These are phyloP conservation scores for Chirona hameri DNA, from an alignment of 2,888 invertebrate species.

Conservation along the genomic window DNA sequence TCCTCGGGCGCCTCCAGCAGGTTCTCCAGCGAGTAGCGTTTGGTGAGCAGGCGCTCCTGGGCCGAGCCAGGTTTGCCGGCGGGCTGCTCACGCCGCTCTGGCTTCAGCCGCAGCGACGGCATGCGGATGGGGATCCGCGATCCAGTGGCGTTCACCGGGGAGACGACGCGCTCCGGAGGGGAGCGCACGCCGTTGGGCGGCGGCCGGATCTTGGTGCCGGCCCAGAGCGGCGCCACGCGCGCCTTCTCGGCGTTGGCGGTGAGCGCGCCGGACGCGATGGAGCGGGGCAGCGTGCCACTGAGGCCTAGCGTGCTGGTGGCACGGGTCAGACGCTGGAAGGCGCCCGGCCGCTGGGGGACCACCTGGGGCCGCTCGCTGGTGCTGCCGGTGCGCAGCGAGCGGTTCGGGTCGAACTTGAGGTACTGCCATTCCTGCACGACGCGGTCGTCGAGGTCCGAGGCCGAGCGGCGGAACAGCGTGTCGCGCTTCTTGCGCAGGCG, in stretches of 20 bases:
- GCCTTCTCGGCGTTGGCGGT: not conserved
- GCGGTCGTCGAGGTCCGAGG: constrained; percentile 26
- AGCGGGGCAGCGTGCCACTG: not conserved
- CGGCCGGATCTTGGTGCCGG: constrained; percentile 6
- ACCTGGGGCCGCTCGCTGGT: constrained; percentile 40
- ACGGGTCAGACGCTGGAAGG: constrained; percentile 40
- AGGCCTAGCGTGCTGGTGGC: constrained; percentile 28
- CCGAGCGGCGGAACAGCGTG: constrained; percentile 24
- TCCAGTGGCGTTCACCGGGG: not conserved
- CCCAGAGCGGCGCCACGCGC: constrained; percentile 6
- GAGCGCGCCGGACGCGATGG: constrained; percentile 1
- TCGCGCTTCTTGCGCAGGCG: constrained; percentile 29
- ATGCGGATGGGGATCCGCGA: constrained; percentile 23
- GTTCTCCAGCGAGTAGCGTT: constrained; percentile 28
- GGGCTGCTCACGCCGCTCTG: not conserved
- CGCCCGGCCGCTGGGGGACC: constrained; percentile 44
- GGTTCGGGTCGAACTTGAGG: constrained; percentile 14
- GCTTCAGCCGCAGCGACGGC: constrained; percentile 24
- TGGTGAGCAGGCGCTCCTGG: constrained; percentile 23
- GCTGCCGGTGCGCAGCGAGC: constrained; percentile 36
- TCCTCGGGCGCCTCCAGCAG: constrained; percentile 28
- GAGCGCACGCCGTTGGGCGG: constrained; percentile 3
- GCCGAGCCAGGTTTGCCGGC: not conserved
- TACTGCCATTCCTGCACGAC: constrained; percentile 30
- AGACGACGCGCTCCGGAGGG: not conserved